Evolutionary conservation across 2,888 invertebrate genomes (phyloP).

Genomic region (Himalopsyche japonica): DNA sequence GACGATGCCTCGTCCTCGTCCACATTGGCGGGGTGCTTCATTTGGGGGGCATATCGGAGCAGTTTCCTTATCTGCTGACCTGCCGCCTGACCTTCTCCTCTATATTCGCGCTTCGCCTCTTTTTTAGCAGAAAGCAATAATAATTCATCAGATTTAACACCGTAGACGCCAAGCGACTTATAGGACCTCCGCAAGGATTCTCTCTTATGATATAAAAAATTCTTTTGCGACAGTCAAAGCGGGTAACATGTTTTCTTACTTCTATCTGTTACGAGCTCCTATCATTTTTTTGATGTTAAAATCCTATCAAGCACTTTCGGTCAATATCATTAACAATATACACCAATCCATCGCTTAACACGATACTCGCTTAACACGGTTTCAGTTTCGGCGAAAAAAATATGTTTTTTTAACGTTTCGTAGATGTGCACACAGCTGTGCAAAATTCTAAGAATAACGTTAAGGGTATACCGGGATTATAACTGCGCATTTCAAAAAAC

Average conservation of each 20-base stretch:
- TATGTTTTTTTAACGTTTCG: no score
- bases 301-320: no score
- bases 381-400: no score
- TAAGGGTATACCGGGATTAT: no score
- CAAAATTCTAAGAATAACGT: no score
- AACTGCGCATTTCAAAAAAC: no score
- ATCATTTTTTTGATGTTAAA: no score
- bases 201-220: neutral
- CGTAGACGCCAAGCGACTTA: neutral
- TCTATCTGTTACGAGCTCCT: no score
- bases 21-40: neutral
- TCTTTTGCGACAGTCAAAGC: no score
- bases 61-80: neutral
- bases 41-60: neutral
- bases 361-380: constrained; percentile 42
- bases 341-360: constrained; percentile 21
- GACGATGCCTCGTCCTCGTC: neutral
- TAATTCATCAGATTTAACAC: neutral
- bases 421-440: no score
- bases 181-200: neutral
- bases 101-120: neutral
- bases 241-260: no score
- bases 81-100: neutral
- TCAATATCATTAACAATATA: no score
- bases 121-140: neutral